A percentile compares a stretch with the other conserved stretches of the same genome.
phyloP scores from a whole-genome alignment of 2,113 vertebrate genomes.

The Mus pahari region DNA sequence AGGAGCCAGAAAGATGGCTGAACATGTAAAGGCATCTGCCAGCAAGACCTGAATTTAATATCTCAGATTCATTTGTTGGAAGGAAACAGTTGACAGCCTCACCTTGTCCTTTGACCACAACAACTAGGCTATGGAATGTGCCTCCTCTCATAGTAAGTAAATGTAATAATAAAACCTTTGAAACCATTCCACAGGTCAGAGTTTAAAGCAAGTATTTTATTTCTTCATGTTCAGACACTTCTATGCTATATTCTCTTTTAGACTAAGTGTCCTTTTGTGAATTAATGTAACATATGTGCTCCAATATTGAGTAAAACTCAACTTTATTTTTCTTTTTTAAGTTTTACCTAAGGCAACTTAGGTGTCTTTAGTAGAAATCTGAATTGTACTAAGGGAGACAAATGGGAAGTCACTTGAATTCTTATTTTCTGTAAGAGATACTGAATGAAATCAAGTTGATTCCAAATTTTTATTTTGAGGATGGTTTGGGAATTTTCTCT shows the following conservation, averaged over 20 bases:
- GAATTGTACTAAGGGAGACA: background rate
- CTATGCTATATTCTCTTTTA: background rate
- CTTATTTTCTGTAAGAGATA: background rate
- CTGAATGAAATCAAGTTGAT: background rate
- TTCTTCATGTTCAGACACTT: background rate
- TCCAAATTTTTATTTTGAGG: background rate
- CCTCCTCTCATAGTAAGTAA: background rate
- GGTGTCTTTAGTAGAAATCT: background rate
- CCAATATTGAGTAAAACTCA: background rate
- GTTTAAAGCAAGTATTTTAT: background rate
- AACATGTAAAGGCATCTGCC: background rate
- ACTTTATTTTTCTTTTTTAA: background rate
- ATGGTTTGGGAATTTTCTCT: background rate
- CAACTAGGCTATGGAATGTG: background rate
- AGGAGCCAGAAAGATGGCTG: background rate
- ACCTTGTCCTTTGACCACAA: background rate
- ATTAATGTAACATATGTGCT: background rate
- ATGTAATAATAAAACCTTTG: background rate
- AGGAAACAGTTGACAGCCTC: background rate
- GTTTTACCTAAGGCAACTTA: background rate
- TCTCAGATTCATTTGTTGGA: background rate
- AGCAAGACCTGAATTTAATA: background rate
- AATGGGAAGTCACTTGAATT: background rate
- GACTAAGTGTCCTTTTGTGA: background rate
- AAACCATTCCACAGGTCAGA: background rate